phyloP scores from a whole-genome alignment of 1,140 invertebrate species.

The Tetraneura akinire region DNA sequence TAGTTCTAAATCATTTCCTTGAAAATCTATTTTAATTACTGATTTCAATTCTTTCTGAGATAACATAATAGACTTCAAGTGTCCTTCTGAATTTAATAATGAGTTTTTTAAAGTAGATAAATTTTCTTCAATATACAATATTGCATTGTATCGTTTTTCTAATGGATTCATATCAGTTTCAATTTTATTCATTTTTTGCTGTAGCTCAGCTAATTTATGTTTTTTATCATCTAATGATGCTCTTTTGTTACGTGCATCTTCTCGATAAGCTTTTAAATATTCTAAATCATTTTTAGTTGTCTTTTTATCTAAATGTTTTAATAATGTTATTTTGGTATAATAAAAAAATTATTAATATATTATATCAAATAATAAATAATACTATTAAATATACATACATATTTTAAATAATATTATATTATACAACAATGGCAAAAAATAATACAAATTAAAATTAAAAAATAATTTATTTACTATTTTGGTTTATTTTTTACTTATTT shows the following conservation, averaged over 20 bases:
- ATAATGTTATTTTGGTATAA: not conserved
- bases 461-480: too few species aligned
- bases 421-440: too few species aligned
- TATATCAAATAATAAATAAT: too few species aligned
- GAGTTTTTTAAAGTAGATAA: constrained; percentile 57
- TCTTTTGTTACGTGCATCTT: constrained; percentile 63
- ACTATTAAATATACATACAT: not conserved
- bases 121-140: constrained; percentile 54
- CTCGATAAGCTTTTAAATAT: constrained; percentile 62
- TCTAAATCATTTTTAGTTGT: constrained; percentile 63
- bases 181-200: constrained; percentile 53
- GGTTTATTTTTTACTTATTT: too few species aligned
- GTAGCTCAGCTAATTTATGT: constrained; percentile 62
- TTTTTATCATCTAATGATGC: constrained; percentile 65
- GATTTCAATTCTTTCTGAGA: constrained; percentile 60
- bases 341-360: not conserved
- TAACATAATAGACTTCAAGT: constrained; percentile 57
- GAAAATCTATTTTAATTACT: constrained; percentile 65
- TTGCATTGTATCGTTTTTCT: constrained; percentile 60
- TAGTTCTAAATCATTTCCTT: constrained; percentile 67
- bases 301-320: constrained; percentile 47
- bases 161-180: constrained; percentile 68
- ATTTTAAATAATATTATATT: too few species aligned
- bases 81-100: constrained; percentile 60
- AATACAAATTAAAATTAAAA: too few species aligned